Base-by-base conservation (phyloP, 2,113 vertebrate species). In the Aphyosemion australe region DNA sequence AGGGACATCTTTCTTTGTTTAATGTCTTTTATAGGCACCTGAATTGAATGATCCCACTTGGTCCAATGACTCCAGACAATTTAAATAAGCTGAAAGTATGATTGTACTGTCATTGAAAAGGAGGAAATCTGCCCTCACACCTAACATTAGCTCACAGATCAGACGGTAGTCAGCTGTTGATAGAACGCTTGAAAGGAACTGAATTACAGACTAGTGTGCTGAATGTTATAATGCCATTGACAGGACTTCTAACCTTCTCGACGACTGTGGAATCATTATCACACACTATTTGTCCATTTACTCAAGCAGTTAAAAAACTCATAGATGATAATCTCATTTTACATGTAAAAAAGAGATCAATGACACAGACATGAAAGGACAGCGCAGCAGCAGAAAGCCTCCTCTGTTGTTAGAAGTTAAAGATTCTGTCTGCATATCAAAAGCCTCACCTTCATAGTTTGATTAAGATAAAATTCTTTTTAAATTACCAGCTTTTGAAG, bases 1-100 rank as follows among this genome's bases (percentile, higher is more conserved):
- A 76, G 18, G 13, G 48, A 43, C 19, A 5, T 4, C 18, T 61
- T 55, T n/a, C 12, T 47, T 49, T 50, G 31, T 63, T 41, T 54
- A 47, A 21, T 53, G 26, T 53, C 14, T 19, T 48, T 31, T 18
- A n/a, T 56, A 46, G 19, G n/a, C 13, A 53, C 49, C 21, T 51
- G 49, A 26, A 26, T 20, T 51, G 49, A 50, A 50, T 15, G 49
- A 51, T 13, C 12, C 21, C 14, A 19, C 51, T 53, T 32, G 26
- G 26, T 19, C 37, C 34, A 20, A 18, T 19, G 34, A 41, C 14
- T 41, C 1, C 32, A 41, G 34, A 10, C 37, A 19, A 43, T 26
- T 26, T 41, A 58, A 43, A 43, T 15, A 42, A 58, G 13, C 34
- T 58, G 19, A 43, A 43, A 42, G 2, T 8, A 15, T 19, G 18